phyloP scores from a whole-genome alignment of 2,888 invertebrate species.

The Empis stercorea region DNA sequence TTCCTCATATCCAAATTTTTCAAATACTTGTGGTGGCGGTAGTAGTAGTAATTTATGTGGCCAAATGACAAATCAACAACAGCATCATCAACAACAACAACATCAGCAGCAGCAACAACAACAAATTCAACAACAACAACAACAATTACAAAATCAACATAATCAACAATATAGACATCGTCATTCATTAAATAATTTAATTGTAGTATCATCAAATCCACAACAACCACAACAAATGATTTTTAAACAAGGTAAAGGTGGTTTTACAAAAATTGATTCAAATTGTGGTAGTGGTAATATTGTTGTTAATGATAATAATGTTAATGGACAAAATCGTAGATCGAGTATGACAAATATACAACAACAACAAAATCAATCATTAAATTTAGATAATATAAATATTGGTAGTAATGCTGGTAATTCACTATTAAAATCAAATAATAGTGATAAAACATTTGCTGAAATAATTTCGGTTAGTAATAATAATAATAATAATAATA shows the following conservation, averaged over 20 bases:
- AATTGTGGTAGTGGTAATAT: constrained; percentile 7
- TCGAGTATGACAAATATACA: constrained; percentile 16
- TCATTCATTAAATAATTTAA: constrained; percentile 32
- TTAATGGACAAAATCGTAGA: constrained; percentile 15
- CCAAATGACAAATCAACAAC: constrained; percentile 12
- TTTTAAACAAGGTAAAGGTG: constrained; percentile 29
- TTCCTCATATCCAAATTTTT: constrained; percentile 32
- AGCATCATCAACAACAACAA: constrained; percentile 24
- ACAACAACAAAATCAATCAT: constrained; percentile 6
- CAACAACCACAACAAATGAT: constrained; percentile 29
- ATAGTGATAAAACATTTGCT: constrained; percentile 27
- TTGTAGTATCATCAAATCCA: constrained; percentile 27
- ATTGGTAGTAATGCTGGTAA: background rate
- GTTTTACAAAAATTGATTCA: constrained; percentile 18
- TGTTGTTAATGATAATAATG: constrained; percentile 9
- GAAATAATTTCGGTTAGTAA: constrained; percentile 33
- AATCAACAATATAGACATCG: constrained; percentile 21
- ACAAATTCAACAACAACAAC: constrained; percentile 10
- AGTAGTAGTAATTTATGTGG: no score
- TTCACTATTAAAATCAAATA: background rate
- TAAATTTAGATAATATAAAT: constrained; percentile 2
- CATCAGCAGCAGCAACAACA: constrained; percentile 19
- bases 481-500: constrained; percentile 16
- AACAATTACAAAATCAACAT: constrained; percentile 9
- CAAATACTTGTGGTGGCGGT: constrained; percentile 21